phyloP scores from a whole-genome alignment of 2,888 invertebrate genomes.

The Clivina fossor region DNA sequence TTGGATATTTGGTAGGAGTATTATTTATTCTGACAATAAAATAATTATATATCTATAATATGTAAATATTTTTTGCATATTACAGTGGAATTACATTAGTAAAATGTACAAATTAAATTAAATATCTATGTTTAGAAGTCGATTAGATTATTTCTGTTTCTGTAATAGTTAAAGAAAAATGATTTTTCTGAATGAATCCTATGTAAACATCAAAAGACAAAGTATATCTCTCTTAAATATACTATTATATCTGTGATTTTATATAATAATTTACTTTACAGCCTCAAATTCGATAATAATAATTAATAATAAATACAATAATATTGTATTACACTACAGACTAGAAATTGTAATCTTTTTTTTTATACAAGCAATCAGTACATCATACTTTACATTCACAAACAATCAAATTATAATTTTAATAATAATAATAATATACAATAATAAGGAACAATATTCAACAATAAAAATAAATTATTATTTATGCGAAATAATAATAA shows the following conservation, averaged over 20 bases:
- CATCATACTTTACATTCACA: conserved; percentile 34
- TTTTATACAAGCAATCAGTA: conserved; percentile 34
- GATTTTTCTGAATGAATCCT: too few species aligned
- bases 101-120: too few species aligned
- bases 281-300: conserved; percentile 35
- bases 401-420: conserved; percentile 32
- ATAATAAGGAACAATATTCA: conserved; percentile 42
- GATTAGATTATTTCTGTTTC: too few species aligned
- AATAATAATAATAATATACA: conserved; percentile 40
- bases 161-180: too few species aligned
- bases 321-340: conserved; percentile 32
- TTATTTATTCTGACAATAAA: too few species aligned
- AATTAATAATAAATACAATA: conserved; percentile 33
- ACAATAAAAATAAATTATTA: conserved; percentile 41
- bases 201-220: too few species aligned
- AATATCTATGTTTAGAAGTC: too few species aligned
- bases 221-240: conserved; percentile 15
- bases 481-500: conserved; percentile 36
- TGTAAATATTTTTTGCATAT: too few species aligned
- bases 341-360: conserved; percentile 34
- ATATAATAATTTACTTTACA: conserved; percentile 30
- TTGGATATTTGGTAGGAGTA: too few species aligned
- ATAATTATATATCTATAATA: too few species aligned
- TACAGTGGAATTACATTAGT: too few species aligned
- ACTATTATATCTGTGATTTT: conserved; percentile 23